These are phyloP conservation scores for Mormyrops attenuatus DNA, from an alignment of 2,797 vertebrate genomes.

Conservation along the genomic window DNA sequence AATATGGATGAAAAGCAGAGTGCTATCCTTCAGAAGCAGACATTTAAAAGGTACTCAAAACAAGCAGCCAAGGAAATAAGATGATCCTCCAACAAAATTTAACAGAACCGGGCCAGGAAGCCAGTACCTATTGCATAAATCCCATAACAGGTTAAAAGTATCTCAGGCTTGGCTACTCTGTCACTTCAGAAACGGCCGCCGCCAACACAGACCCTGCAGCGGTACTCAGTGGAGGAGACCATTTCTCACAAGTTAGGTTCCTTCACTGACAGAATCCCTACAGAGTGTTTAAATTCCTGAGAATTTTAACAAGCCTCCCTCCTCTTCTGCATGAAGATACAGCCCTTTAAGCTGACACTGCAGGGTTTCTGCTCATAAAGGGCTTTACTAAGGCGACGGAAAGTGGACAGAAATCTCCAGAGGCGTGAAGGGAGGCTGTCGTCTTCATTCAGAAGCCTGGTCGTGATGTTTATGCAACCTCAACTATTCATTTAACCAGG, in stretches of 20 bases:
- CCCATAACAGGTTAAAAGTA: background rate
- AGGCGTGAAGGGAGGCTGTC: background rate
- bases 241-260: background rate
- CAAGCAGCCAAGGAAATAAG: background rate
- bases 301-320: background rate
- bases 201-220: too few species aligned
- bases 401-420: background rate
- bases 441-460: background rate
- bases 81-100: background rate
- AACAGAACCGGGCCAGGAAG: background rate
- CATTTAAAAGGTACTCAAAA: background rate
- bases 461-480: background rate
- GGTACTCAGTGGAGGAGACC: background rate
- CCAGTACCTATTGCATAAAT: conserved; percentile 16
- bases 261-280: background rate
- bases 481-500: background rate
- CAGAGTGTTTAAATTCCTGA: background rate
- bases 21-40: background rate
- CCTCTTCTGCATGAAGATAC: background rate
- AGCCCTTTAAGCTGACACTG: background rate
- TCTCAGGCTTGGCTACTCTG: background rate
- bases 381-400: background rate
- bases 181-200: background rate
- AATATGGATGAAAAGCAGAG: background rate
- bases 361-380: background rate